phyloP scores from a whole-genome alignment of 1,140 invertebrate genomes.

The Panagrolaimus sp. region DNA sequence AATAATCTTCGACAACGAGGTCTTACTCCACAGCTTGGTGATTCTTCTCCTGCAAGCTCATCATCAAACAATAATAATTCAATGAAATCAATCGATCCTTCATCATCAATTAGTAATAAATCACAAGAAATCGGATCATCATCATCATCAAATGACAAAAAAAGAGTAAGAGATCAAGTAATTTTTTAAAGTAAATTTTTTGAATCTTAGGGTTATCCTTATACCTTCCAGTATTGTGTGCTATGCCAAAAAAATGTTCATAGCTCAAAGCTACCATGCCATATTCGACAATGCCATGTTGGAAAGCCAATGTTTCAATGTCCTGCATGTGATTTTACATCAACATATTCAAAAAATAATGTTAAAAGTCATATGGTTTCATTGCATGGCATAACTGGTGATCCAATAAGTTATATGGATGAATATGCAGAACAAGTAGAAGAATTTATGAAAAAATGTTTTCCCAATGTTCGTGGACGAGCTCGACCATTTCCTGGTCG shows the following conservation, averaged over 20 bases:
- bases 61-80: not conserved
- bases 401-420: conserved; percentile 47
- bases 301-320: conserved; percentile 48
- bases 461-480: conserved; percentile 45
- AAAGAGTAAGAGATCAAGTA: conserved; percentile 4
- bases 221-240: conserved; percentile 46
- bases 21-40: not conserved
- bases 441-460: conserved; percentile 47
- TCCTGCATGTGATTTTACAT: conserved; percentile 46
- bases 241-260: conserved; percentile 50
- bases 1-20: not conserved
- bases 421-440: conserved; percentile 47
- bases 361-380: conserved; percentile 50
- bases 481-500: conserved; percentile 37
- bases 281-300: conserved; percentile 45
- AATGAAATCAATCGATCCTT: not conserved
- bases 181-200: not conserved
- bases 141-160: not conserved
- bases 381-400: conserved; percentile 37
- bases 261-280: conserved; percentile 41
- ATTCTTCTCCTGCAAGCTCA: not conserved
- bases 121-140: not conserved
- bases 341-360: conserved; percentile 48
- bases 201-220: conserved; percentile 38
- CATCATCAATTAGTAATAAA: not conserved